Percentiles rank a stretch among this genome's conserved stretches.
Evolutionary conservation across 2,888 invertebrate genomes (phyloP).

Genomic region (Acronicta leporina): DNA sequence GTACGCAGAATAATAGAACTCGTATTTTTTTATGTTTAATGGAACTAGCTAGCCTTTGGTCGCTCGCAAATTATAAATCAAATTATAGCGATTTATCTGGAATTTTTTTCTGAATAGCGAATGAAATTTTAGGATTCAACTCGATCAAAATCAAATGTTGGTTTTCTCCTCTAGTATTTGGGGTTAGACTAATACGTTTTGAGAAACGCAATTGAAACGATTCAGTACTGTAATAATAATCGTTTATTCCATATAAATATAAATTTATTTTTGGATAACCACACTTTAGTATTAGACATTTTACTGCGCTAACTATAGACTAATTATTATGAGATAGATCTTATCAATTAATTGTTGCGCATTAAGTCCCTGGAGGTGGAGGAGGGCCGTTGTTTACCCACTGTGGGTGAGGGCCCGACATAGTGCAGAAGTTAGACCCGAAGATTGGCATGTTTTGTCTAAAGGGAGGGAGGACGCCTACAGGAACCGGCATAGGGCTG

Average conservation of each 20-base stretch:
- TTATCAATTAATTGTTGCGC: constrained; percentile 48
- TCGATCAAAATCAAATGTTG: too few species aligned
- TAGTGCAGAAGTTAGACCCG: constrained; percentile 68
- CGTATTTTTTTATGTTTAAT: too few species aligned
- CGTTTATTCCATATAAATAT: constrained; percentile 84
- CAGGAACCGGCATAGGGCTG: constrained; percentile 59
- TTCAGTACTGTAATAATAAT: constrained; percentile 70
- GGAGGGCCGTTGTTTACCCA: constrained; percentile 76
- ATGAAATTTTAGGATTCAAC: too few species aligned
- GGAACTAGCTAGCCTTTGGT: too few species aligned
- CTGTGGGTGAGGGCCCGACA: constrained; percentile 68
- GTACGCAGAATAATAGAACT: too few species aligned
- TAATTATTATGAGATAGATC: constrained; percentile 65
- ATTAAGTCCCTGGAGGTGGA: constrained; percentile 82
- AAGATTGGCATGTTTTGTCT: constrained; percentile 69
- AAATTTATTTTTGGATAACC: constrained; percentile 86
- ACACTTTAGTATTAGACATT: constrained; percentile 82
- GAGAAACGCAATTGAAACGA: constrained; percentile 23
- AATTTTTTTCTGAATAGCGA: too few species aligned
- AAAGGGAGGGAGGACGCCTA: constrained; percentile 59
- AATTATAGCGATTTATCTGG: too few species aligned
- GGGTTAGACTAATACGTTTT: neutral
- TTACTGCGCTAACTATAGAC: constrained; percentile 65
- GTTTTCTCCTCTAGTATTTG: neutral
- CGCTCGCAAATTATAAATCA: too few species aligned